Percentiles rank a stretch among this genome's conserved stretches.
Conservation (phyloP, 2,888 invertebrate genomes). For the Eueremaeus valkanovi region DNA sequence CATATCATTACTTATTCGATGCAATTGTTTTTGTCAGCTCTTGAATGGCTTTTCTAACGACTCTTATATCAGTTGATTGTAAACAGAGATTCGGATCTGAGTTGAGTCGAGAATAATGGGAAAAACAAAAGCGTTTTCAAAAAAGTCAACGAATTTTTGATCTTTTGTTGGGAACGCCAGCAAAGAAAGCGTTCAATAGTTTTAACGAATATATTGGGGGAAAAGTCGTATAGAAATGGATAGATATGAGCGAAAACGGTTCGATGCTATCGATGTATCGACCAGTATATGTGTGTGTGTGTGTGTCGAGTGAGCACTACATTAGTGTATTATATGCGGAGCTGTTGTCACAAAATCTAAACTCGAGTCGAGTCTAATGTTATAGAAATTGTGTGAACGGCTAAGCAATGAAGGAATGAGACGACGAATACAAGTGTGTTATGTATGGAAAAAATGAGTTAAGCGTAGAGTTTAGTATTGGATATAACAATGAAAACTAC, state of each 20-base stretch:
- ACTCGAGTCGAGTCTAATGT: neutral
- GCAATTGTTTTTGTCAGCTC: slow-evolving; percentile 26
- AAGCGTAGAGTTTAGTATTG: neutral
- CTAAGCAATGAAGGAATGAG: neutral
- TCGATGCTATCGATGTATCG: no score
- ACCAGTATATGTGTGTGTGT: no score
- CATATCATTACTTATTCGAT: slow-evolving; percentile 20
- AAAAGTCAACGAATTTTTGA: slow-evolving; percentile 4
- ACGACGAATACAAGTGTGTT: neutral
- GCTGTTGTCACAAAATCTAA: neutral
- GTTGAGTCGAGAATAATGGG: neutral
- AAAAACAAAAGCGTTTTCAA: neutral
- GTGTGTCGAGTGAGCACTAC: no score
- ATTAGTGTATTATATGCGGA: neutral
- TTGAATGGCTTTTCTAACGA: slow-evolving; percentile 15
- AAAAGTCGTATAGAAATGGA: neutral
- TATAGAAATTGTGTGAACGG: neutral
- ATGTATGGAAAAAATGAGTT: neutral
- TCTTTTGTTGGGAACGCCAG: neutral
- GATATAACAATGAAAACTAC: slow-evolving; percentile 6
- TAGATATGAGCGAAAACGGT: no score
- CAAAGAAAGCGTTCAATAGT: no score
- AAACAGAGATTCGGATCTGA: neutral
- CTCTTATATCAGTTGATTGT: slow-evolving; percentile 15
- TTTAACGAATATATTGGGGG: neutral